phyloP scores from a whole-genome alignment of 2,888 invertebrate species.

The Cepaea hortensis region DNA sequence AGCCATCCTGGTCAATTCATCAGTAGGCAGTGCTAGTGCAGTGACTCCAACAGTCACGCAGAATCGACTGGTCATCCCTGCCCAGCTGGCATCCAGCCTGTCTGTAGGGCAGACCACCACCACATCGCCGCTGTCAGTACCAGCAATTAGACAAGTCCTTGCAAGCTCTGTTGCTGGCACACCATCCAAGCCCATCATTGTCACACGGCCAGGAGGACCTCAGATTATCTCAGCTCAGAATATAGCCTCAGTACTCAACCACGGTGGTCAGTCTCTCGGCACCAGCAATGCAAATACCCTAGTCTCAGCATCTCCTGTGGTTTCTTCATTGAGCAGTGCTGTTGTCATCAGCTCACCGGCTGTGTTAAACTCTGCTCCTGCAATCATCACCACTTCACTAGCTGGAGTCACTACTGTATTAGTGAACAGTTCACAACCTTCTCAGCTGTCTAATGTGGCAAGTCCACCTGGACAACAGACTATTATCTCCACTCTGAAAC shows the following conservation, averaged over 20 bases:
- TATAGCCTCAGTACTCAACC: constrained; percentile 23
- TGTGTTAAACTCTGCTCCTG: constrained; percentile 6
- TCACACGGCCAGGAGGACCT: constrained; percentile 37
- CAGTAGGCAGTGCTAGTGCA: constrained; percentile 52
- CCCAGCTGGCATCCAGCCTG: constrained; percentile 47
- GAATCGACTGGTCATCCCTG: constrained; percentile 57
- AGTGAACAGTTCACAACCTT: constrained; percentile 51
- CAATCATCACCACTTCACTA: constrained; percentile 24
- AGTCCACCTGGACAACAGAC: constrained; percentile 42
- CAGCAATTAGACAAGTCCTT: constrained; percentile 43
- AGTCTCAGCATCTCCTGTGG: constrained; percentile 3
- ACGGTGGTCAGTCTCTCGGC: neutral
- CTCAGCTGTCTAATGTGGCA: constrained; percentile 56
- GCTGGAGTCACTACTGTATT: constrained; percentile 37
- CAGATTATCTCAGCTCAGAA: constrained; percentile 45
- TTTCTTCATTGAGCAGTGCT: constrained; percentile 36
- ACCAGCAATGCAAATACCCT: neutral
- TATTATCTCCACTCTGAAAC: constrained; percentile 42
- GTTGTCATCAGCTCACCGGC: constrained; percentile 46
- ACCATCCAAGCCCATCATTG: constrained; percentile 31
- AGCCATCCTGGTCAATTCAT: constrained; percentile 52
- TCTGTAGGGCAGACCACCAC: neutral
- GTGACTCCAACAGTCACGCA: constrained; percentile 47
- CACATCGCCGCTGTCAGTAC: constrained; percentile 41
- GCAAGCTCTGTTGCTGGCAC: constrained; percentile 20